Conservation (phyloP, 2,888 invertebrate species). For the Sipunculus nudus region DNA sequence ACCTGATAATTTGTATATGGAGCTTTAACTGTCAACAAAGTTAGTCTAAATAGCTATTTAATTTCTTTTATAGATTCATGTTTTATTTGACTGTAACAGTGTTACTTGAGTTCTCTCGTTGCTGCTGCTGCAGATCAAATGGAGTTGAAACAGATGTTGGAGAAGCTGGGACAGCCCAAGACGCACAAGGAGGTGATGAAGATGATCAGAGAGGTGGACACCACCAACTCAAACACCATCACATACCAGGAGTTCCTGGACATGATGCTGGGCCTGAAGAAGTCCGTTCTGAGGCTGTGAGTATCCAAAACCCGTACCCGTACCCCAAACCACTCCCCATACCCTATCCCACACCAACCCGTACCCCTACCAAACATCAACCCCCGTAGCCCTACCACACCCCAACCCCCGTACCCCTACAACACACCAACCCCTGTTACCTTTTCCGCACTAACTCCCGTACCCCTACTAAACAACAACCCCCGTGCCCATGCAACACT, state of each 20-base stretch:
- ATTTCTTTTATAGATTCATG: too few relatives aligned
- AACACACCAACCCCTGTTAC: too few relatives aligned
- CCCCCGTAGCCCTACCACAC: too few relatives aligned
- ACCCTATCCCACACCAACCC: not conserved
- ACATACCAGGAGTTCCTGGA: slow-evolving; percentile 58
- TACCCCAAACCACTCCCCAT: not conserved
- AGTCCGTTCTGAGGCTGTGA: slow-evolving; percentile 59
- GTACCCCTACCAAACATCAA: not conserved
- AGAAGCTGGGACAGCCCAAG: slow-evolving; percentile 61
- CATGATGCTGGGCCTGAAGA: slow-evolving; percentile 62
- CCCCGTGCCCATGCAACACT: too few relatives aligned
- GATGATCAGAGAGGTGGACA: slow-evolving; percentile 61
- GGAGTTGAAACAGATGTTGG: slow-evolving; percentile 60
- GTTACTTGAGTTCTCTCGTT: too few relatives aligned
- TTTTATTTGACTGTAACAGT: too few relatives aligned
- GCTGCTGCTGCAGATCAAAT: slow-evolving; percentile 58
- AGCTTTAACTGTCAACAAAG: too few relatives aligned
- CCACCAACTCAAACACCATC: slow-evolving; percentile 53
- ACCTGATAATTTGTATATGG: too few relatives aligned
- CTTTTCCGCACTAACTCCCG: too few relatives aligned
- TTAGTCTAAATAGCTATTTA: too few relatives aligned
- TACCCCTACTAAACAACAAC: too few relatives aligned
- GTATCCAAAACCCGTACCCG: slow-evolving; percentile 29
- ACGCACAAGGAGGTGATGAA: slow-evolving; percentile 63
- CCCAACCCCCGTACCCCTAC: too few relatives aligned